phyloP scores from a whole-genome alignment of 2,113 vertebrate species.

The Odontesthes bonariensis region DNA sequence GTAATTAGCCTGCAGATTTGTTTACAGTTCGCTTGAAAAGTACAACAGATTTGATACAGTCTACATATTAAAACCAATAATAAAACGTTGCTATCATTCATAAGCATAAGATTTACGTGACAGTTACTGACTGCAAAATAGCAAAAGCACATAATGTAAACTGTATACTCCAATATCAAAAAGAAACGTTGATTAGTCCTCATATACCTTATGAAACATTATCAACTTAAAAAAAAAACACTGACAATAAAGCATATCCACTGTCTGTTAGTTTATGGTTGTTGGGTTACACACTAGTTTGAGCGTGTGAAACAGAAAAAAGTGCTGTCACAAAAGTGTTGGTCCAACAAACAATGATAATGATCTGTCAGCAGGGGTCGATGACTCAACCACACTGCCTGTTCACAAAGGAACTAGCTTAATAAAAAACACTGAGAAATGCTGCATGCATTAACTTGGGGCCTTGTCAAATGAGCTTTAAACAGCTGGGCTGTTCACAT shows the following conservation, averaged over 20 bases:
- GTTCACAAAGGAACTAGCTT: constrained; percentile 34
- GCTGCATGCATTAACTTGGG: constrained; percentile 56
- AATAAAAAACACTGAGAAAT: constrained; percentile 47
- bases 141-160: constrained; percentile 62
- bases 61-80: constrained; percentile 45
- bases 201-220: constrained; percentile 48
- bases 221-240: constrained; percentile 41
- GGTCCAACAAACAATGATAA: constrained; percentile 71
- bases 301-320: constrained; percentile 59
- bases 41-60: constrained; percentile 5
- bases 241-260: constrained; percentile 55
- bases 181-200: constrained; percentile 43
- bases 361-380: constrained; percentile 46
- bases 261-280: constrained; percentile 56
- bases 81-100: constrained; percentile 61
- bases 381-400: constrained; percentile 39
- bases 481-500: constrained; percentile 66
- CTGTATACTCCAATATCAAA: constrained; percentile 46
- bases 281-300: constrained; percentile 43
- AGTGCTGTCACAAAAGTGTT: constrained; percentile 74
- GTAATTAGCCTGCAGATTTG: constrained; percentile 60
- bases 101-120: constrained; percentile 61
- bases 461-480: no score
- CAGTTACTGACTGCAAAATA: constrained; percentile 45
- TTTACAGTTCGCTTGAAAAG: constrained; percentile 50